Evolutionary conservation across 2,888 invertebrate genomes (phyloP).

Genomic region (Pollenia labialis): DNA sequence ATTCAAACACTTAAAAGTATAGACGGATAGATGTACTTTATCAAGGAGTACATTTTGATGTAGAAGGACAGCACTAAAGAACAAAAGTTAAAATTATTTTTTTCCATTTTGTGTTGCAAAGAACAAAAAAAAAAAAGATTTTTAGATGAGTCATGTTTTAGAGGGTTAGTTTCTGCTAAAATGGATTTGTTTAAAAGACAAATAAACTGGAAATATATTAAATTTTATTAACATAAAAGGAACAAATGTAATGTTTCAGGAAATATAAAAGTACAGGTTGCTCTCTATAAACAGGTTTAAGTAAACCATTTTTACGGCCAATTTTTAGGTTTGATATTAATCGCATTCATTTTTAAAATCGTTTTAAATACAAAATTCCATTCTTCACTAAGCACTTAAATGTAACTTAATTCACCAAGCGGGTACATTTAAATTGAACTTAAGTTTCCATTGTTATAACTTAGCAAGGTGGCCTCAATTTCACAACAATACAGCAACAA

Average conservation of each 20-base stretch:
- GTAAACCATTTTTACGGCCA: too few species aligned
- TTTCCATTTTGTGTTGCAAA: background rate
- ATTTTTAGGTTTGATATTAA: too few species aligned
- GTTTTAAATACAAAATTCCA: too few species aligned
- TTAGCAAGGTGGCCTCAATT: too few species aligned
- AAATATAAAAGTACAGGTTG: background rate
- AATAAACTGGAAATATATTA: slow-evolving; percentile 30
- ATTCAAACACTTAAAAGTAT: slow-evolving; percentile 53
- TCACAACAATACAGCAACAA: too few species aligned
- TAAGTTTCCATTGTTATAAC: too few species aligned
- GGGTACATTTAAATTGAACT: too few species aligned
- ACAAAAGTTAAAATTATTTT: background rate
- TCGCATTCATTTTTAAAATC: too few species aligned
- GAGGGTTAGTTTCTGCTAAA: slow-evolving; percentile 44
- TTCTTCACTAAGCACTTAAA: too few species aligned
- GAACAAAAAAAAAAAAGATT: background rate
- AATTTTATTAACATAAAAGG: slow-evolving; percentile 19
- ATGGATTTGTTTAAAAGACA: slow-evolving; percentile 43
- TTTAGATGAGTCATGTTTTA: slow-evolving; percentile 37
- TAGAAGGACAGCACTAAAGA: slow-evolving; percentile 20
- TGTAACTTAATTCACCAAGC: too few species aligned
- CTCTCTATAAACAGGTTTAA: background rate
- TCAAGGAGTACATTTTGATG: slow-evolving; percentile 28
- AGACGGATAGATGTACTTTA: slow-evolving; percentile 20
- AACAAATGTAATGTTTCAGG: background rate